Evolutionary conservation across 2,113 vertebrate species (phyloP).

Genomic region (Lophius piscatorius): DNA sequence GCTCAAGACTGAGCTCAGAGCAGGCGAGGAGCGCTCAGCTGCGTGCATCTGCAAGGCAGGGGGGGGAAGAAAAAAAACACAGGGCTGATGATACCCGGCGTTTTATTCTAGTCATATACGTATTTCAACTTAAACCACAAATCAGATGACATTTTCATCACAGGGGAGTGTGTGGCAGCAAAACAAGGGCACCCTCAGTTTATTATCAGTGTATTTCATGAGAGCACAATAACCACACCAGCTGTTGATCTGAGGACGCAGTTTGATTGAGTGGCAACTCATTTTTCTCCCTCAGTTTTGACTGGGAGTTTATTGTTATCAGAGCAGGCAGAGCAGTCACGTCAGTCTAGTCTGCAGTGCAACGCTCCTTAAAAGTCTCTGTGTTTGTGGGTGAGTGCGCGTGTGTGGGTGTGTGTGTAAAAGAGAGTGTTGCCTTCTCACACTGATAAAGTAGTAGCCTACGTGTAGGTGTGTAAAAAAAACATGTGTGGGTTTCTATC

Average conservation of each 20-base stretch:
- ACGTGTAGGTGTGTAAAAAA: no score
- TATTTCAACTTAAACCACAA: slow-evolving; percentile 74
- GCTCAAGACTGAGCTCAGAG: slow-evolving; percentile 69
- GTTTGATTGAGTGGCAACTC: slow-evolving; percentile 34
- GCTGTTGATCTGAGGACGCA: slow-evolving; percentile 48
- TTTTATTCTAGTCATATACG: slow-evolving; percentile 73
- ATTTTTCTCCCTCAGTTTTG: slow-evolving; percentile 43
- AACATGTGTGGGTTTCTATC: no score
- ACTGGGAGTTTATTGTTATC: slow-evolving; percentile 55
- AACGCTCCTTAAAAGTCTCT: slow-evolving; percentile 56
- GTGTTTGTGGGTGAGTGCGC: slow-evolving; percentile 21
- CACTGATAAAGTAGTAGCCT: no score
- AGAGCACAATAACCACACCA: slow-evolving; percentile 23
- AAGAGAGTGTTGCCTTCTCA: slow-evolving; percentile 39
- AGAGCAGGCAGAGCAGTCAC: slow-evolving; percentile 56
- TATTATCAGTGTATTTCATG: slow-evolving; percentile 32
- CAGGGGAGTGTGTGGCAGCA: slow-evolving; percentile 7
- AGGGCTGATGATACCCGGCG: slow-evolving; percentile 59
- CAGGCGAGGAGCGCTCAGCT: slow-evolving; percentile 65
- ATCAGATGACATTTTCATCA: slow-evolving; percentile 69
- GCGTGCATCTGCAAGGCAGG: slow-evolving; percentile 71
- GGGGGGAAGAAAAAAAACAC: slow-evolving; percentile 30
- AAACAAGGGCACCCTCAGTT: slow-evolving; percentile 26
- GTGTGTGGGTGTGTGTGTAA: slow-evolving; percentile 16
- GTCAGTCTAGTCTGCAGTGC: slow-evolving; percentile 75